Evolutionary conservation across 2,113 vertebrate genomes (phyloP).

Genomic region (Eudyptes chrysolophus): DNA sequence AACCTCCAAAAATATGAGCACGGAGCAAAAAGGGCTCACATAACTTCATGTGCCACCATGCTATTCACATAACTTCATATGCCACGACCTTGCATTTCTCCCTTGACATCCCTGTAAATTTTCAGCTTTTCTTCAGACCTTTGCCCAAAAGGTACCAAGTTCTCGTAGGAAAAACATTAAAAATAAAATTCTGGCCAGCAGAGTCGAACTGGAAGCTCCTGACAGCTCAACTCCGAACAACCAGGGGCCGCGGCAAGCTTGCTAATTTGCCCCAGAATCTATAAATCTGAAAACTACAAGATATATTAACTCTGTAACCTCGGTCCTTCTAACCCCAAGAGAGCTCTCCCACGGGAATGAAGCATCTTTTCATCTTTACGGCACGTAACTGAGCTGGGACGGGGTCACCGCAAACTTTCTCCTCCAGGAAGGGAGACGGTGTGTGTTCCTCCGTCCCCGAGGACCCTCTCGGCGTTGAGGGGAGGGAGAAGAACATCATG

Average conservation of each 20-base stretch:
- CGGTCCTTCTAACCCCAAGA: background rate
- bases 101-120: background rate
- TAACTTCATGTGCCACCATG: background rate
- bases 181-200: background rate
- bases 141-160: background rate
- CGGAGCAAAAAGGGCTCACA: background rate
- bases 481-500: background rate
- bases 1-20: background rate
- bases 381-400: background rate
- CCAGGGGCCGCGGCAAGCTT: background rate
- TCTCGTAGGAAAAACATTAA: background rate
- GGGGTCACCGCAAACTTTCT: background rate
- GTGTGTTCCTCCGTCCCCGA: background rate
- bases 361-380: background rate
- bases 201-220: background rate
- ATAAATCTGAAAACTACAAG: background rate
- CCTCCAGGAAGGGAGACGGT: background rate
- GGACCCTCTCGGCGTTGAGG: background rate
- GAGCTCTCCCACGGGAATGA: background rate
- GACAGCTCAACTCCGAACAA: background rate
- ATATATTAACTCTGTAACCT: background rate
- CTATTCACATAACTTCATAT: background rate
- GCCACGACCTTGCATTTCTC: background rate
- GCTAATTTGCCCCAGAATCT: background rate
- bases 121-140: background rate